These are phyloP conservation scores for Odocoileus virginianus DNA, from an alignment of 2,113 vertebrate species.

Conservation along the genomic window DNA sequence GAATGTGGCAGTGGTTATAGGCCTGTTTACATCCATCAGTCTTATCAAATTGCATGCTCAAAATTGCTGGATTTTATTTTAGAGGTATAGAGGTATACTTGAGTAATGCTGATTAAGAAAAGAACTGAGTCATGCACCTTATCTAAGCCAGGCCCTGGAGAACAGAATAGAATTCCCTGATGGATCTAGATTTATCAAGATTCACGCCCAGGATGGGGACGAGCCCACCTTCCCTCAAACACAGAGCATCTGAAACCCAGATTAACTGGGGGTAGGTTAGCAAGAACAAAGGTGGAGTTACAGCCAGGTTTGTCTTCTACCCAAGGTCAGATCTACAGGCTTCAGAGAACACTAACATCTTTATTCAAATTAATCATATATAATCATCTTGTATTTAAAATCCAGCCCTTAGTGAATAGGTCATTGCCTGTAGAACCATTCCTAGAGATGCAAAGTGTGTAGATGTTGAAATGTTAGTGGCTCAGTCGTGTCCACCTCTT, in stretches of 20 bases:
- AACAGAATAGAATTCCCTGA: neutral
- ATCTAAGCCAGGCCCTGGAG: neutral
- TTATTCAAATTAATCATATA: neutral
- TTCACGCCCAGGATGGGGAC: neutral
- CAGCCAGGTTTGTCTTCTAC: neutral
- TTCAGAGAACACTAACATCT: neutral
- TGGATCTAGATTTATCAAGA: neutral
- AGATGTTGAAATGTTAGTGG: neutral
- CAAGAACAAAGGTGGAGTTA: neutral
- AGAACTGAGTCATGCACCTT: neutral
- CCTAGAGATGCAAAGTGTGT: neutral
- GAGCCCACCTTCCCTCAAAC: neutral
- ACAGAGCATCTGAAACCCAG: neutral
- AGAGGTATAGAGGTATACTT: neutral
- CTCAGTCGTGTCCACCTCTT: neutral
- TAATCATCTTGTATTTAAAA: neutral
- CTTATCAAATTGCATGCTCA: neutral
- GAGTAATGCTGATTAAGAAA: neutral
- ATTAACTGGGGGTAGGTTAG: neutral
- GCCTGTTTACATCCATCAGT: neutral
- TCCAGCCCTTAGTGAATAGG: neutral
- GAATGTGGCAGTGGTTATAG: neutral
- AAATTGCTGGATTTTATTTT: neutral
- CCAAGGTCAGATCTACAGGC: neutral
- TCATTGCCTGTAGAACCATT: neutral